Base-by-base conservation (phyloP, 2,888 invertebrate genomes). In the Diplolepis rosae region DNA sequence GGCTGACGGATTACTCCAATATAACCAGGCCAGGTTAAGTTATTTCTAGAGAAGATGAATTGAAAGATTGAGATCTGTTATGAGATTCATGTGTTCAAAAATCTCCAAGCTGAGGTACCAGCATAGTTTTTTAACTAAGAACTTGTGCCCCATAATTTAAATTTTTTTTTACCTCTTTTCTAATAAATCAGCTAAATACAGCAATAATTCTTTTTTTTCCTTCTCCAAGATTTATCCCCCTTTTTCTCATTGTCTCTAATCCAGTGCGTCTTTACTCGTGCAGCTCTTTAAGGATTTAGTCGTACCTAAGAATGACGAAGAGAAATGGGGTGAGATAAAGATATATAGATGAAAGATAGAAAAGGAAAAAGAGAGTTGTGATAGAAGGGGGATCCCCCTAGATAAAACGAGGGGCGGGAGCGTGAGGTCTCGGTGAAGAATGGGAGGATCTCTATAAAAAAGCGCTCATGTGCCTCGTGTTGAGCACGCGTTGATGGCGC, bases 401-500 rank as follows among this genome's bases (percentile, higher is more conserved):
- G 79, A 78, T 80, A 80, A 80, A 79, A 68, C 73, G 77, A 79
- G 78, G 77, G 75, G 75, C 73, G 77, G 77, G 68, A 54, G 73
- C 30, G 39, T 61, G 13, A 66, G 66, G 42, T 27, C 50, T 39
- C 30, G 28, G 45, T 50, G 71, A 54, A 54, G 54, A 32, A 54
- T 28, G 9, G 30, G 54, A 54, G 30, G 66, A 69, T 66, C 28
- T 66, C 66, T 71, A 70, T 51, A 72, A 79, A 76, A 76, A 75
- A 72, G 52, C 70, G 70, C 71, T 70, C 75, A 71, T 68, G 77
- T 69, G 75, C 79, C 84, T 82, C 83, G 83, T 84, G 84, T 81
- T 78, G 67, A 80, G 80, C 84, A 84, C 84, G 82, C 83, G 83
- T 80, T 73, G 78, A 78, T 77, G 77, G 78, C 71, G 70, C 73